Conservation (phyloP, 2,888 invertebrate genomes). For the Sesia bembeciformis region DNA sequence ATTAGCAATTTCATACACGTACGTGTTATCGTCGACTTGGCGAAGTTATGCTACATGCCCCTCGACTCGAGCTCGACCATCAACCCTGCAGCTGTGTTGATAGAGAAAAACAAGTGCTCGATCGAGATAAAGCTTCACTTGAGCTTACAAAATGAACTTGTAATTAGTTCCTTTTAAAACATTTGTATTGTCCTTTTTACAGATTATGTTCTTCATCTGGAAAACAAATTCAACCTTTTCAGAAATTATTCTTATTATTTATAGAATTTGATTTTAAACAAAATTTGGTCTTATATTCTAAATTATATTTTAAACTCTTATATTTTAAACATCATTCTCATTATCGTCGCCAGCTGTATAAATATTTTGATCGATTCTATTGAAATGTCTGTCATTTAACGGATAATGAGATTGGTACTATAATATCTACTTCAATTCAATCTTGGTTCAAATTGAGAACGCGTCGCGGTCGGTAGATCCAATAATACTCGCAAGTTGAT, state of each 20-base stretch:
- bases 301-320: too few relatives aligned
- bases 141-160: too few relatives aligned
- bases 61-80: conserved; percentile 27
- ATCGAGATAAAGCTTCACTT: too few relatives aligned
- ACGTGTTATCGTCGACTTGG: conserved; percentile 28
- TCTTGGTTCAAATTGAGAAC: not conserved
- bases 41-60: conserved; percentile 35
- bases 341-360: too few relatives aligned
- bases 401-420: not conserved
- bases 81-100: conserved; percentile 38
- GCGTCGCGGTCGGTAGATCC: not conserved
- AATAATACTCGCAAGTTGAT: not conserved
- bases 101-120: too few relatives aligned
- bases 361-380: not conserved
- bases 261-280: too few relatives aligned
- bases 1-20: conserved; percentile 27
- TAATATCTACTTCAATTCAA: not conserved
- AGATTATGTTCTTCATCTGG: too few relatives aligned
- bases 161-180: too few relatives aligned
- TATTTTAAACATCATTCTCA: too few relatives aligned
- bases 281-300: not conserved
- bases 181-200: too few relatives aligned
- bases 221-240: too few relatives aligned
- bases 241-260: too few relatives aligned
- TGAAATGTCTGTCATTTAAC: not conserved